These are phyloP conservation scores for Scaptomyza polygonia DNA, from an alignment of 2,888 invertebrate genomes.

Conservation along the genomic window DNA sequence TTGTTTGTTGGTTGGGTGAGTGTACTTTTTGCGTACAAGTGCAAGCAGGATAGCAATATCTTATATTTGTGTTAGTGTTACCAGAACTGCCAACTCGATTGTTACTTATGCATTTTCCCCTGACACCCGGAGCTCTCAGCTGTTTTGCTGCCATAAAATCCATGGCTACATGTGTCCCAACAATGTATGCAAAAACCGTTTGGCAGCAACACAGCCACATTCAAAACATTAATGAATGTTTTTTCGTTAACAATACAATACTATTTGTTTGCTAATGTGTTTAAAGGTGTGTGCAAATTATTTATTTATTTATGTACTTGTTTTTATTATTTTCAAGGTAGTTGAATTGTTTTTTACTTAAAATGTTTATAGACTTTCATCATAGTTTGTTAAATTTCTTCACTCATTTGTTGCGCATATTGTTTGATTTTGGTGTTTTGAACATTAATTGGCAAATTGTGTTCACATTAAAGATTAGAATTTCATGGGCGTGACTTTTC, in stretches of 20 bases:
- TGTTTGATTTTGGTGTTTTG: not conserved
- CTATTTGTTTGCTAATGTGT: not conserved
- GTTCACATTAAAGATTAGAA: no score
- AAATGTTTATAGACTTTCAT: slow-evolving; percentile 1
- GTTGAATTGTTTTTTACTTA: no score
- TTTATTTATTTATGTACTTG: no score
- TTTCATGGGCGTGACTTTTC: not conserved
- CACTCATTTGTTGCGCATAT: not conserved
- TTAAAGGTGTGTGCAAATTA: not conserved
- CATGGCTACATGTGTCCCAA: slow-evolving; percentile 26
- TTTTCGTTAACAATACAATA: not conserved
- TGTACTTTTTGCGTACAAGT: slow-evolving; percentile 39
- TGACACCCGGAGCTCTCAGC: slow-evolving; percentile 31
- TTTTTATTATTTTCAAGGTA: no score
- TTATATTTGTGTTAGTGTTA: slow-evolving; percentile 38
- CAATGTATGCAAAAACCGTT: slow-evolving; percentile 30
- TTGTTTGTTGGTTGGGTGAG: slow-evolving; percentile 53
- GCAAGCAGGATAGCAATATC: slow-evolving; percentile 45
- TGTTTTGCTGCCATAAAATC: slow-evolving; percentile 23
- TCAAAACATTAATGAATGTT: not conserved
- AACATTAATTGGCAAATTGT: not conserved
- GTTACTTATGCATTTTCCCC: slow-evolving; percentile 13
- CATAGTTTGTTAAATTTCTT: not conserved
- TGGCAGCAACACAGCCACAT: slow-evolving; percentile 10
- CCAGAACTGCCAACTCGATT: slow-evolving; percentile 38